phyloP scores from a whole-genome alignment of 2,113 vertebrate genomes.

The Planiliza haematocheilus region DNA sequence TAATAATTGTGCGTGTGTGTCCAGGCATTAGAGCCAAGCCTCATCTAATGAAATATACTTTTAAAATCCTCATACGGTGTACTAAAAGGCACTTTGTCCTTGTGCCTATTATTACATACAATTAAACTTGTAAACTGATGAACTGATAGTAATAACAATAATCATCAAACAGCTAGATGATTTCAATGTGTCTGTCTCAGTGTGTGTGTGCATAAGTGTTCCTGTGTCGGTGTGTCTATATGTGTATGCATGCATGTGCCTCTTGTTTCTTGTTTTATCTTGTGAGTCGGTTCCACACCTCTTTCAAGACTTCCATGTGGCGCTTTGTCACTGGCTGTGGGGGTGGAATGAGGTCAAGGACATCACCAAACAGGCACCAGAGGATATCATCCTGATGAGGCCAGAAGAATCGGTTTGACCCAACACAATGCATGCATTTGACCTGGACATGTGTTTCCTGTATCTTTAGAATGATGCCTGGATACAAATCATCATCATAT shows the following conservation, averaged over 20 bases:
- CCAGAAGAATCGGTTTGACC: neutral
- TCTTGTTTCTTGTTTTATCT: neutral
- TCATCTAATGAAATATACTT: no score
- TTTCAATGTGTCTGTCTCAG: no score
- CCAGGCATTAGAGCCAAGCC: neutral
- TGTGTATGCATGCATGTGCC: no score
- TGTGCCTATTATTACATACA: neutral
- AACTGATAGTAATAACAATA: neutral
- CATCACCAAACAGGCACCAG: neutral
- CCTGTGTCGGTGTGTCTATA: no score
- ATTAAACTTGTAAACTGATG: neutral
- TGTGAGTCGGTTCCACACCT: neutral
- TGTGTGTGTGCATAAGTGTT: no score
- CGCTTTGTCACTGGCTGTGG: neutral
- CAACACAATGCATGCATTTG: neutral
- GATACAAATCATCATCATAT: conserved; percentile 5
- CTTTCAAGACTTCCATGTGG: neutral
- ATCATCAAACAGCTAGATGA: no score
- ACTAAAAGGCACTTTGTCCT: neutral
- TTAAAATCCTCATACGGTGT: neutral
- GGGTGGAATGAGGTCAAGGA: neutral
- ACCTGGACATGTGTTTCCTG: neutral
- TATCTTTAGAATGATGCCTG: neutral
- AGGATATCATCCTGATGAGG: neutral
- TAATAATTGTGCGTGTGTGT: neutral